Evolutionary conservation across 2,113 vertebrate species (phyloP), one percentile per base, ranked within the genome.

Genomic region (Catagonus wagneri): DNA sequence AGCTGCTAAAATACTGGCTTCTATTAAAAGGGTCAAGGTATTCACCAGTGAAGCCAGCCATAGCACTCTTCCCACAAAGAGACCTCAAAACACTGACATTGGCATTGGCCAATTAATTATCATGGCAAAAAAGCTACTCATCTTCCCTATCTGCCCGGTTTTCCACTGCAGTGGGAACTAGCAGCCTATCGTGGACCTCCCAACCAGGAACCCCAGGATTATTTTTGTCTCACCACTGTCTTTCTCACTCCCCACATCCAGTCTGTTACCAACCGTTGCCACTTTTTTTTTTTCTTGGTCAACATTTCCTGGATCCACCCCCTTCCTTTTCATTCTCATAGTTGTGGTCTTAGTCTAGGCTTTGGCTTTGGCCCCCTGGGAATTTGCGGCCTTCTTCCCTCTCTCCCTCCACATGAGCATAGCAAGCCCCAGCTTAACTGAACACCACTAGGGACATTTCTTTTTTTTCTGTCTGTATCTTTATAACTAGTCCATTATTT

Each of bases 211-310:
- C 71, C 94, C 94, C 95, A 79, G 16, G 85, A 80, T 91, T 97
- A 97, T 97, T 97, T 97, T 89, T 58, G 83, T 87, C 91, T 91
- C 69, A 89, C 96, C 78, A n/a, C 89, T 91, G 89, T 89, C 96
- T 95, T 97, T 92, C 91, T 96, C 95, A 54, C 34, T 97, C 96
- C 89, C 96, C 91, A 97, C 95, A 96, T 93, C 95, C 93, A 95
- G 93, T 86, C 86, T 94, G 81, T 93, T 80, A 84, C 85, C 74
- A 96, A 83, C 56, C 12, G 13, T 87, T 75, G 84, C 96, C 91
- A 94, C 93, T 94, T 75, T 83, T 86, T 92, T 85, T 93, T 60
- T 36, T 58, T 94, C 65, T 78, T 56, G 56, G 96, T 90, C 95
- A 94, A 39, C 60, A 27, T 87, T 93, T 95, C 93, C 95, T 97